Evolutionary conservation across 1,140 invertebrate species (phyloP), one percentile per base, ranked within the genome.

Genomic region (Drosophila gunungcola): DNA sequence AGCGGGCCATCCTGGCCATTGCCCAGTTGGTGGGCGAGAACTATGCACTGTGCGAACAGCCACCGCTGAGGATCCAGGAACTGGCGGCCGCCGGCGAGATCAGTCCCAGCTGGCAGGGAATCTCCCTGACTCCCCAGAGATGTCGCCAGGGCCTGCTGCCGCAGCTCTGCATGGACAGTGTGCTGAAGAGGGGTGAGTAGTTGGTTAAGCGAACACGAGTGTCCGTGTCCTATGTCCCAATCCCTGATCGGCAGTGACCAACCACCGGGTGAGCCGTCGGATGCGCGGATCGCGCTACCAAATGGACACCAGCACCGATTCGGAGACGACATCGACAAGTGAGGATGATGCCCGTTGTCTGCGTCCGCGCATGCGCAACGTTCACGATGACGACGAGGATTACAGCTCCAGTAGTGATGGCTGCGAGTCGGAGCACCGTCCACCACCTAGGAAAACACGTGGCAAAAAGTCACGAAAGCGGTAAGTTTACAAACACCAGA

Each of bases 371-470:
- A 34, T 58, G 21, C 76, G 77, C 4, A 86, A 75, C 27, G 45
- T 75, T 0, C 32, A 64, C 41, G 42, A 77, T 16, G 69, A 72
- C 12, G 75, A 78, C 34, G 80, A 84, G 2, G 54, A 81, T 11
- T 89, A 76, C 16, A 74, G 79, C 4, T 88, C 83, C 13, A 92
- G 91, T 39, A 92, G 91, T 61, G 91, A 92, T 70, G 91, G 91
- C 34, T 92, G 90, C 52, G 91, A 92, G 32, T 92, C 91, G 3
- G 91, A 92, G 49, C 73, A 85, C 53, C 72, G 76, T 1, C 75
- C 56, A 6, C 78, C 80, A 27, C 81, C 76, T 0, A 43, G 80
- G 0, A 89, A 89, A 11, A 4, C 68, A 3, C 80, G 79, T 4
- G 76, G 77, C 32, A 91, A 86, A 11, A 83, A 89, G 27, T 73